Conservation (phyloP, 1,140 invertebrate species). For the Lutraria rhynchaena region DNA sequence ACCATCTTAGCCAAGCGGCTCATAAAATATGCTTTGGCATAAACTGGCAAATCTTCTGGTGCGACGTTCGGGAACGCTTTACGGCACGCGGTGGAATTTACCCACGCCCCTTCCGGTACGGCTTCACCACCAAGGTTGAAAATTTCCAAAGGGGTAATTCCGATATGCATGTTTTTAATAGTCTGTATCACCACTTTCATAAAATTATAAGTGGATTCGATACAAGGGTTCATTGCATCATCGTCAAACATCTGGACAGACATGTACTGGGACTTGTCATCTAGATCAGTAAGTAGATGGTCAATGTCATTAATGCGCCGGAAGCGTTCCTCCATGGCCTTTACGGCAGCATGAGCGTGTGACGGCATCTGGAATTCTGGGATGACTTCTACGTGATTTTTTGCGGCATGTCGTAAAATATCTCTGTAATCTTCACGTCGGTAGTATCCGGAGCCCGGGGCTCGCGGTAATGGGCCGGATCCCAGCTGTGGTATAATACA, state of each 20-base stretch:
- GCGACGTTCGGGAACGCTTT: constrained; percentile 45
- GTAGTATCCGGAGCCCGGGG: constrained; percentile 74
- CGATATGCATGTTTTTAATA: constrained; percentile 65
- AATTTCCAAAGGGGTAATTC: constrained; percentile 70
- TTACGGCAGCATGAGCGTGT: constrained; percentile 76
- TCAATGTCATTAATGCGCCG: constrained; percentile 54
- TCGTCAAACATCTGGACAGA: constrained; percentile 77
- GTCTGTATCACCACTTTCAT: constrained; percentile 65
- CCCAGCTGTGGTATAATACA: constrained; percentile 73
- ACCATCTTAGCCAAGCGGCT: constrained; percentile 62
- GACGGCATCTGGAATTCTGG: constrained; percentile 81
- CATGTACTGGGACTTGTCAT: constrained; percentile 74
- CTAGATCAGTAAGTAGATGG: constrained; percentile 70
- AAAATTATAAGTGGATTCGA: constrained; percentile 75
- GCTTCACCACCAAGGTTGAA: constrained; percentile 79
- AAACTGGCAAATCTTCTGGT: constrained; percentile 47
- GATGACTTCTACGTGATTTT: constrained; percentile 75
- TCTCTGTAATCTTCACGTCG: constrained; percentile 73
- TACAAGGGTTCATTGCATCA: constrained; percentile 79
- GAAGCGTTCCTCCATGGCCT: constrained; percentile 73
- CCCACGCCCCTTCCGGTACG: constrained; percentile 71
- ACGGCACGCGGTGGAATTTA: constrained; percentile 70
- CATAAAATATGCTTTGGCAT: constrained; percentile 69
- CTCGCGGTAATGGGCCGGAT: constrained; percentile 67
- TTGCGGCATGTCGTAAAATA: constrained; percentile 72